Evolutionary conservation across 2,113 vertebrate species (phyloP).

Genomic region (Columba janthina): DNA sequence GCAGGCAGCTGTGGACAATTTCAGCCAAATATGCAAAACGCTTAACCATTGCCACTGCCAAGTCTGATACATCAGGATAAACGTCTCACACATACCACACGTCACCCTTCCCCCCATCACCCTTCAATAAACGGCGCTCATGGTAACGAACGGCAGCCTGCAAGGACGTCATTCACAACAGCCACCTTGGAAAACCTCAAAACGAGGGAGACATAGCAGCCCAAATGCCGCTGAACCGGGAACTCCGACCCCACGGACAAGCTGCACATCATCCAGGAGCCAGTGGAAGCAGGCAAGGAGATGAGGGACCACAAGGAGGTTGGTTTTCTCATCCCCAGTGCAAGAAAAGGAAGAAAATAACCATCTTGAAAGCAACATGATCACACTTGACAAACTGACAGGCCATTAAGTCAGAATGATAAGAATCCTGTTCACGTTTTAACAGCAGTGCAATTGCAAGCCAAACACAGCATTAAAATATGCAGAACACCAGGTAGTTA

Average conservation of each 20-base stretch:
- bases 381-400: rapidly evolving
- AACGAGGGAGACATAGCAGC: not conserved
- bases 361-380: not conserved
- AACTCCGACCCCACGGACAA: rapidly evolving
- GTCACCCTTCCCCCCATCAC: not conserved
- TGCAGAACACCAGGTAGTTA: not conserved
- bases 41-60: not conserved
- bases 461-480: not conserved
- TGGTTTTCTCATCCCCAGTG: rapidly evolving
- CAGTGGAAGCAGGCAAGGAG: not conserved
- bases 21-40: not conserved
- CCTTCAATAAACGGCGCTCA: not conserved
- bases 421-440: not conserved
- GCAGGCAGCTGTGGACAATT: not conserved
- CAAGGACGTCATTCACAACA: not conserved
- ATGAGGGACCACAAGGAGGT: not conserved
- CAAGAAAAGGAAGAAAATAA: not conserved
- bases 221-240: not conserved
- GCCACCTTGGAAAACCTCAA: not conserved
- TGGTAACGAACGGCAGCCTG: rapidly evolving
- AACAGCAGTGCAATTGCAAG: not conserved
- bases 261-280: rapidly evolving
- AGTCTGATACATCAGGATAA: not conserved
- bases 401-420: not conserved
- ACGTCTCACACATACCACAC: rapidly evolving